Percentiles rank a stretch among this genome's conserved stretches.
Evolutionary conservation across 1,140 invertebrate genomes (phyloP).

Genomic region (Heliothis virescens): DNA sequence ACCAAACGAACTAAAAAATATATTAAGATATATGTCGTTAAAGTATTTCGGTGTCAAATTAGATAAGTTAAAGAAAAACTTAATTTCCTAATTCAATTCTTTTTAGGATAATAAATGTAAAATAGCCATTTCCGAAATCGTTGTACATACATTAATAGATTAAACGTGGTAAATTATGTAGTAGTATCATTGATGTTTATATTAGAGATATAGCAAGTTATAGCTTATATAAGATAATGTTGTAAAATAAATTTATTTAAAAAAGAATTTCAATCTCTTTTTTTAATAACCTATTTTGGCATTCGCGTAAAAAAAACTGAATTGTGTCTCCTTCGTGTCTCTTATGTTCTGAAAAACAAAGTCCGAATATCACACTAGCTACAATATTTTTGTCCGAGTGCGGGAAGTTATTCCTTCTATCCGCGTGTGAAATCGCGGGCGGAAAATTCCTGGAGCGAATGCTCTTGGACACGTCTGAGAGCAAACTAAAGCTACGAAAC

Average conservation of each 20-base stretch:
- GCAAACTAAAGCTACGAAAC: too few relatives aligned
- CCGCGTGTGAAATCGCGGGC: too few relatives aligned
- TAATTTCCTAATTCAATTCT: slow-evolving; percentile 20
- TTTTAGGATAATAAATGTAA: slow-evolving; percentile 32
- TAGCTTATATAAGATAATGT: slow-evolving; percentile 59
- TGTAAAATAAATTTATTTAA: slow-evolving; percentile 67
- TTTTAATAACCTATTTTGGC: neutral
- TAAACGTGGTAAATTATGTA: slow-evolving; percentile 51
- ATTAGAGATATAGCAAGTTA: slow-evolving; percentile 59
- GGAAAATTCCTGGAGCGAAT: too few relatives aligned
- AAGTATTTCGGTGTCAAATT: slow-evolving; percentile 17
- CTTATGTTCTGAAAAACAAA: neutral
- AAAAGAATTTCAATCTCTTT: slow-evolving; percentile 43
- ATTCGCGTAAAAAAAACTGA: too few relatives aligned
- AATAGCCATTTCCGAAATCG: slow-evolving; percentile 40
- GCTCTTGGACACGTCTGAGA: too few relatives aligned
- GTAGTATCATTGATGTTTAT: slow-evolving; percentile 63
- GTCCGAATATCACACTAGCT: neutral
- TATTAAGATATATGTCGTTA: neutral
- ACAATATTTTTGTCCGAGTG: too few relatives aligned
- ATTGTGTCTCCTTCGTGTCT: too few relatives aligned
- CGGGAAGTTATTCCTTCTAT: too few relatives aligned
- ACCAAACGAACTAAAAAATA: neutral
- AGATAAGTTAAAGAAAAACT: slow-evolving; percentile 23
- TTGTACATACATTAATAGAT: slow-evolving; percentile 57